Percentiles rank a stretch among this genome's conserved stretches.
phyloP scores from a whole-genome alignment of 2,888 invertebrate genomes.

The Acleris sparsana region DNA sequence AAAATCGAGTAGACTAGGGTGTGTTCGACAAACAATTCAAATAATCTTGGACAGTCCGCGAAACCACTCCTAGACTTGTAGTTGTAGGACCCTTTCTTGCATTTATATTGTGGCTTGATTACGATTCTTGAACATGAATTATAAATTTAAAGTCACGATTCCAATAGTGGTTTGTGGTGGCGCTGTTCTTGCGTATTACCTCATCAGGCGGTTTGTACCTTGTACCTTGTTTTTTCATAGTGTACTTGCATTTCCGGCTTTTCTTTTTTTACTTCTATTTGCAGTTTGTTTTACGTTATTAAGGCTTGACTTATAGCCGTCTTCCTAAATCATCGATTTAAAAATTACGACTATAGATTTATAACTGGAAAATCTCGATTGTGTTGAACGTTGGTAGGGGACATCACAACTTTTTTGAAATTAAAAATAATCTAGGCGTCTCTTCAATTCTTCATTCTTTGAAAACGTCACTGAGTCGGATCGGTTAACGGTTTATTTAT shows the following conservation, averaged over 20 bases:
- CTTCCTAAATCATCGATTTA: neutral
- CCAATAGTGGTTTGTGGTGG: conserved; percentile 81
- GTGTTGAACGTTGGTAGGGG: conserved; percentile 41
- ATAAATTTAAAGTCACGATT: conserved; percentile 78
- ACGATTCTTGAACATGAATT: conserved; percentile 68
- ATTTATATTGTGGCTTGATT: conserved; percentile 50
- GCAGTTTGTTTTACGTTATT: neutral
- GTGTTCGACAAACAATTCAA: conserved; percentile 72
- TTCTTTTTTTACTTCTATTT: conserved; percentile 6
- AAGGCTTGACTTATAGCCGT: neutral
- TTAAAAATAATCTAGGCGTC: conserved; percentile 44
- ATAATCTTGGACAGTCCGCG: conserved; percentile 60
- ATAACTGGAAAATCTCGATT: conserved; percentile 19
- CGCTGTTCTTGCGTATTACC: conserved; percentile 80
- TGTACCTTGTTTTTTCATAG: conserved; percentile 39
- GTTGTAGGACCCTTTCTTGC: conserved; percentile 51
- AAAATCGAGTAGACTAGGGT: conserved; percentile 73
- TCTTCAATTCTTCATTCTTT: conserved; percentile 31
- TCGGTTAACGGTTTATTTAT: neutral
- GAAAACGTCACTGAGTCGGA: conserved; percentile 34
- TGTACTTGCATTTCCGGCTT: conserved; percentile 34
- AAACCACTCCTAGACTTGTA: conserved; percentile 55
- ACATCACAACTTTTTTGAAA: conserved; percentile 63
- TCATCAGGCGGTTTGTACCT: conserved; percentile 80
- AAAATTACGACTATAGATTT: neutral